Evolutionary conservation across 2,888 invertebrate species (phyloP).

Genomic region (Ommatoiulus sabulosus): DNA sequence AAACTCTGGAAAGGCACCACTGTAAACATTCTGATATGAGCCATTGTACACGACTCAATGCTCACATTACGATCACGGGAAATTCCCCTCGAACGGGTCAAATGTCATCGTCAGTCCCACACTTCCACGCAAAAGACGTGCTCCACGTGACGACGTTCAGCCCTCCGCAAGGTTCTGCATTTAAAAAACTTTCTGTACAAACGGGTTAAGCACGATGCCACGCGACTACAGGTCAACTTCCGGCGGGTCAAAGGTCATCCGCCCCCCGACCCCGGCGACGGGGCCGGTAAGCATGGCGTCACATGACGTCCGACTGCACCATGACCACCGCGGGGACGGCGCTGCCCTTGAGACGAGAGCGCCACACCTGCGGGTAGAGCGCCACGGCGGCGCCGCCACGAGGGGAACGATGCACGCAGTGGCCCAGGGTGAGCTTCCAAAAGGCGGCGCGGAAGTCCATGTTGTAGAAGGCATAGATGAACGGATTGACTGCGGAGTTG

Average conservation of each 20-base stretch:
- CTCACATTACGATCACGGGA: too few species aligned
- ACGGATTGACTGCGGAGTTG: slow-evolving; percentile 90
- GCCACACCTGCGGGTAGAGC: slow-evolving; percentile 58
- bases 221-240: too few species aligned
- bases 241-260: not conserved
- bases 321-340: slow-evolving; percentile 56
- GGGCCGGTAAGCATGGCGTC: not conserved
- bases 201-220: too few species aligned
- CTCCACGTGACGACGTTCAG: too few species aligned
- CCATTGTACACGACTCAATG: too few species aligned
- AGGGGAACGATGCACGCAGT: slow-evolving; percentile 19
- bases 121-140: too few species aligned
- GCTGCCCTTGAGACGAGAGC: slow-evolving; percentile 49
- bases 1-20: too few species aligned
- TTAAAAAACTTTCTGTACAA: too few species aligned
- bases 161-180: too few species aligned
- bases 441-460: slow-evolving; percentile 88
- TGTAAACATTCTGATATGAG: too few species aligned
- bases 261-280: not conserved
- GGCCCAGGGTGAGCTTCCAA: slow-evolving; percentile 80
- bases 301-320: slow-evolving; percentile 58
- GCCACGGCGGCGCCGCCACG: slow-evolving; percentile 10
- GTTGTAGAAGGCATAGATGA: slow-evolving; percentile 91
- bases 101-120: too few species aligned
- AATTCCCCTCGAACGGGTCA: too few species aligned